Evolutionary conservation across 2,888 invertebrate species (phyloP).

Genomic region (Papilio gigon): DNA sequence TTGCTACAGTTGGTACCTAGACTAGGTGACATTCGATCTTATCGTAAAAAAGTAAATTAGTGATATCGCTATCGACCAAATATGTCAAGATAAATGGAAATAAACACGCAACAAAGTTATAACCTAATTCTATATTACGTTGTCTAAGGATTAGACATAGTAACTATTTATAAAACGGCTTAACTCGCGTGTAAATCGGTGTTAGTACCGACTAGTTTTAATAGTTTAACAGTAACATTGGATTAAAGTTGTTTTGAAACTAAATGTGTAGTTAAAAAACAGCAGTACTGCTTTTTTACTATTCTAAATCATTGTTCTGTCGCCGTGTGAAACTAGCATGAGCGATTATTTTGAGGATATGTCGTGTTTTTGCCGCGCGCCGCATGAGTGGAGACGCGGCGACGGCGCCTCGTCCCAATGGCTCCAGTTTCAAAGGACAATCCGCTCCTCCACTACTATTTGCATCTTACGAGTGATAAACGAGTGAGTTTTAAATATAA

Average conservation of each 20-base stretch:
- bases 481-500: constrained; percentile 6
- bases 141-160: no score
- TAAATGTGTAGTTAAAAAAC: background rate
- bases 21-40: no score
- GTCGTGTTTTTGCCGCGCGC: constrained; percentile 61
- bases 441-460: constrained; percentile 49
- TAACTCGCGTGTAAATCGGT: no score
- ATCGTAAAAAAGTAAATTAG: no score
- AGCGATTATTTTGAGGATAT: constrained; percentile 61
- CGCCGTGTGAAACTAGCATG: constrained; percentile 22
- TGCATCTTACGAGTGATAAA: constrained; percentile 11
- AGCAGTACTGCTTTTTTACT: background rate
- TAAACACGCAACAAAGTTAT: no score
- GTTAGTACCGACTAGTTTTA: no score
- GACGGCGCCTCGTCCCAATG: constrained; percentile 56
- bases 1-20: background rate
- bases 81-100: no score
- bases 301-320: background rate
- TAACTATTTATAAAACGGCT: no score
- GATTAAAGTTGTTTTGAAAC: no score
- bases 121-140: no score
- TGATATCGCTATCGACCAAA: no score
- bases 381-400: constrained; percentile 57
- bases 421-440: constrained; percentile 63
- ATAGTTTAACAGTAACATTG: no score